phyloP scores from a whole-genome alignment of 2,888 invertebrate species.

The Erynnis tages region DNA sequence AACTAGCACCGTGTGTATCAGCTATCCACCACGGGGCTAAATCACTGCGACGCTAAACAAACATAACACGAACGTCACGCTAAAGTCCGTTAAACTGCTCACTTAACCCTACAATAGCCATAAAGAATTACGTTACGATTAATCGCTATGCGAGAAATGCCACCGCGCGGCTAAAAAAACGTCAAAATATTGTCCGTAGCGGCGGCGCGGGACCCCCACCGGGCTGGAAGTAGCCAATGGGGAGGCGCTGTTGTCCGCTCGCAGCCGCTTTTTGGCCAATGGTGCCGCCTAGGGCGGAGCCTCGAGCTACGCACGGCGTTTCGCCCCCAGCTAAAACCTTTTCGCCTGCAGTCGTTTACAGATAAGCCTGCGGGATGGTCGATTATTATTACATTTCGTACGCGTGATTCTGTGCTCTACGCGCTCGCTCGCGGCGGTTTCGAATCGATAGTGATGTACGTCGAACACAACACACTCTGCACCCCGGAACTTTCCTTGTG shows the following conservation, averaged over 20 bases:
- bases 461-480: conserved; percentile 41
- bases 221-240: conserved; percentile 66
- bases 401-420: conserved; percentile 72
- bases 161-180: conserved; percentile 72
- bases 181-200: conserved; percentile 73
- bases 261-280: conserved; percentile 72
- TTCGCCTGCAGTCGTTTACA: conserved; percentile 81
- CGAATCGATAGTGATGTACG: conserved; percentile 70
- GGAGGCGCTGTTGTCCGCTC: conserved; percentile 52
- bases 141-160: conserved; percentile 76
- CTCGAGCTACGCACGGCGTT: conserved; percentile 70
- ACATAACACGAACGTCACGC: conserved; percentile 53
- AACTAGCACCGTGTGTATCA: conserved; percentile 33
- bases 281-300: conserved; percentile 74
- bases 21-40: conserved; percentile 8
- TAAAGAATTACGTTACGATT: conserved; percentile 80
- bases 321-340: conserved; percentile 81
- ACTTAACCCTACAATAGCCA: conserved; percentile 78
- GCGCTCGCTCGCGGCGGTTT: conserved; percentile 62
- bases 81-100: conserved; percentile 63
- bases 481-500: conserved; percentile 50
- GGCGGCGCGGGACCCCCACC: conserved; percentile 61
- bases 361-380: conserved; percentile 81
- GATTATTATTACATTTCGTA: conserved; percentile 76
- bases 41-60: conserved; percentile 48